Evolutionary conservation across 2,888 invertebrate genomes (phyloP), one percentile per base, ranked within the genome.

Genomic region (Drosophila koepferae): DNA sequence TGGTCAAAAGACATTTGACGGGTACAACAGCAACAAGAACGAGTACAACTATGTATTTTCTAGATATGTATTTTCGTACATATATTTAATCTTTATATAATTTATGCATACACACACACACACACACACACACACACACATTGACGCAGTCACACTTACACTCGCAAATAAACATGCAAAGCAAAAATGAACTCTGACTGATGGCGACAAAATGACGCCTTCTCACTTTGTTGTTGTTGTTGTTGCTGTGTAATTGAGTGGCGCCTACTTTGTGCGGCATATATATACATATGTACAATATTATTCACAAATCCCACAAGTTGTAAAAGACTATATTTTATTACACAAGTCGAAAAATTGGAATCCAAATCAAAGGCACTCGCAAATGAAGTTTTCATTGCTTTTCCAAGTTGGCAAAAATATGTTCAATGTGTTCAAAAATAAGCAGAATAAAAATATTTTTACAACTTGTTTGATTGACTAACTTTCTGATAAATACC

Each of bases 121-220:
- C 6, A 20, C 44, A 78, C 44, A 23, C 14, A 58, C 41, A 49
- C 41, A 49, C n/a, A n/a, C n/a, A n/a, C n/a, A n/a, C n/a, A n/a
- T n/a, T n/a, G n/a, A n/a, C n/a, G n/a, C n/a, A n/a, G n/a, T n/a
- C n/a, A n/a, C n/a, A n/a, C n/a, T n/a, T n/a, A n/a, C n/a, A 63
- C 48, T 68, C 65, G 64, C 66, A 83, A 75, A 89, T 86, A 86
- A 86, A 81, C 90, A 89, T 89, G 87, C 78, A 89, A 86, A 90
- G 89, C 78, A 86, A 89, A 83, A 71, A 84, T 90, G 90, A 89
- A 89, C 84, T 85, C 82, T 85, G 84, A 85, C 90, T 89, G 89
- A 84, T 80, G 84, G 90, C 82, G 83, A 90, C 90, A 82, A 72
- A 63, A 59, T 63, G 88, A 68, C 90, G 90, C 69, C 82, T 73